These are phyloP conservation scores for human (Homo sapiens) DNA, from an alignment of 2,113 vertebrate genomes.

Conservation along the genomic window GRCh38 chr1:216193001-216193500, in stretches of 20 bases:
- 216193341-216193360: neutral
- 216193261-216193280: neutral
- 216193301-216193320: neutral
- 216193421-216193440: neutral
- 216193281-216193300: neutral
- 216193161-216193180: neutral
- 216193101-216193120: neutral
- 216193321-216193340: neutral
- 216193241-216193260: neutral
- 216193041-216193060: neutral
- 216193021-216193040: neutral
- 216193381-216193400: neutral
- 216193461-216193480: neutral
- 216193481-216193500: neutral
- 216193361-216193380: neutral
- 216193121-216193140: neutral
- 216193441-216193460: neutral
- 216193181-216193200: neutral
- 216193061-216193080: neutral
- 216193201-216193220: neutral
- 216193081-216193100: neutral
- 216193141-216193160: neutral
- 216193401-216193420: neutral
- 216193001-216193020: neutral
- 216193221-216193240: neutral